A percentile compares a stretch with the other conserved stretches of the same genome.
phyloP scores from a whole-genome alignment of 2,888 invertebrate species.

The Leptopilina myrica region DNA sequence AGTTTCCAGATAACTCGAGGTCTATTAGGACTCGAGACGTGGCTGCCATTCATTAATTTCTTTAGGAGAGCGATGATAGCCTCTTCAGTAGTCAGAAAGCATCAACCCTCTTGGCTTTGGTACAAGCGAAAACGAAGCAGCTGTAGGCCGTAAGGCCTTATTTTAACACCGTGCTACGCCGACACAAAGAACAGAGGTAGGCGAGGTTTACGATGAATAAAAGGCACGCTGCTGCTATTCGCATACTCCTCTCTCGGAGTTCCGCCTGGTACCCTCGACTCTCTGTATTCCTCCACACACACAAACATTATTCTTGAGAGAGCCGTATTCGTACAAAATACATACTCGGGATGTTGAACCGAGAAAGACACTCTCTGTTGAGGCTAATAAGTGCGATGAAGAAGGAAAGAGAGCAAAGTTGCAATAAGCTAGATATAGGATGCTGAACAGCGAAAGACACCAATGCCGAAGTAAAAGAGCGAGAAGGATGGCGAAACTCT shows the following conservation, averaged over 20 bases:
- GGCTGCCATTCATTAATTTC: slow-evolving; percentile 69
- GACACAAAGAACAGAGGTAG: slow-evolving; percentile 44
- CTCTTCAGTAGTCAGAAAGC: slow-evolving; percentile 62
- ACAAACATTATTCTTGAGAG: not conserved
- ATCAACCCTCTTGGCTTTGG: slow-evolving; percentile 49
- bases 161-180: slow-evolving; percentile 62
- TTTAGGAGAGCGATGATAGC: slow-evolving; percentile 51
- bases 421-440: not conserved
- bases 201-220: slow-evolving; percentile 47
- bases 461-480: slow-evolving; percentile 8
- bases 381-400: slow-evolving; percentile 1
- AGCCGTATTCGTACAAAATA: too few species aligned
- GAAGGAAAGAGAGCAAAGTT: slow-evolving; percentile 1
- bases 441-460: not conserved
- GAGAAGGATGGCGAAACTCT: slow-evolving; percentile 28
- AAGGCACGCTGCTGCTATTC: slow-evolving; percentile 49
- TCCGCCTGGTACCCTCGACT: slow-evolving; percentile 44
- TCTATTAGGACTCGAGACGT: slow-evolving; percentile 50
- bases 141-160: slow-evolving; percentile 39
- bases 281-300: not conserved
- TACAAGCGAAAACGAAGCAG: slow-evolving; percentile 12
- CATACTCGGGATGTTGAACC: slow-evolving; percentile 16
- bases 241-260: slow-evolving; percentile 49
- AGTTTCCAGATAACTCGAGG: slow-evolving; percentile 16
- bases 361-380: not conserved